These are phyloP conservation scores for Pyrgilauda ruficollis DNA, from an alignment of 2,113 vertebrate genomes.

Conservation along the genomic window DNA sequence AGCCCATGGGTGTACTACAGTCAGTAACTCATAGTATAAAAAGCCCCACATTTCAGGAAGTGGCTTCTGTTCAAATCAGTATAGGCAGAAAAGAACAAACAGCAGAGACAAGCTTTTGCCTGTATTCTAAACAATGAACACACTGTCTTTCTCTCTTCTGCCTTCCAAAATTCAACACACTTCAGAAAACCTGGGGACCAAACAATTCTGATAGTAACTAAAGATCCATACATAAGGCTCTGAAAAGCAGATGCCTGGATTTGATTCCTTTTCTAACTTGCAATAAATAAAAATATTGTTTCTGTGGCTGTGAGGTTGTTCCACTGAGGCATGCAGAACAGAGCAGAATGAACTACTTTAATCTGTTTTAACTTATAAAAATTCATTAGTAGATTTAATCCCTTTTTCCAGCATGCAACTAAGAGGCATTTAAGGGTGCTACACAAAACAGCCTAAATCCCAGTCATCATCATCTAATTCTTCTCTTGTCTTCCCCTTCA, in stretches of 20 bases:
- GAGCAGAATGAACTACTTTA: background rate
- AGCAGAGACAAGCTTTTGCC: background rate
- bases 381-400: constrained; percentile 15
- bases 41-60: background rate
- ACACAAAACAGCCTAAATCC: background rate
- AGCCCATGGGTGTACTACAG: background rate
- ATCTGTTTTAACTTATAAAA: constrained; percentile 7
- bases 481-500: background rate
- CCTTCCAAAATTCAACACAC: background rate
- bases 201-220: background rate
- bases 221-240: background rate
- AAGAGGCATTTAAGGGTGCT: background rate
- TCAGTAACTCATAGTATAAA: background rate
- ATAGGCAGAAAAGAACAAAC: background rate
- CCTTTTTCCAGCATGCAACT: background rate
- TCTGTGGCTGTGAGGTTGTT: background rate
- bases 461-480: background rate
- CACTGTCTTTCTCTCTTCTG: background rate
- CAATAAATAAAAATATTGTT: background rate
- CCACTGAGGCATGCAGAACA: background rate
- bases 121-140: background rate
- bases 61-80: background rate
- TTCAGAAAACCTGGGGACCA: background rate
- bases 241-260: background rate
- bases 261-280: background rate